Evolutionary conservation across 2,888 invertebrate species (phyloP).

Genomic region (Drosophila falleni): DNA sequence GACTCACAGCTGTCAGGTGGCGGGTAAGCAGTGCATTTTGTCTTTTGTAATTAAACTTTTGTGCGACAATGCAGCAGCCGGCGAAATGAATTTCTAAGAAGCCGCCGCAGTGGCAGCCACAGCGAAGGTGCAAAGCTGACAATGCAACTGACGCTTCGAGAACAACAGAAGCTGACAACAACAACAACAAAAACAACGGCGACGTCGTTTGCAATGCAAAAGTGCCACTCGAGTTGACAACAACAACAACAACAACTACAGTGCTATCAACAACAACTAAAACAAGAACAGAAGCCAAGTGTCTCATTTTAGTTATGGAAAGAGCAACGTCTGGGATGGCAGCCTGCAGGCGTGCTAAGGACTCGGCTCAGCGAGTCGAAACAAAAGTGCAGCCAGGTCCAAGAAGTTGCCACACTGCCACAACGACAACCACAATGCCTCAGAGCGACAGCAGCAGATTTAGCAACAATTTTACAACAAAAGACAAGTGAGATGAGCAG

Average conservation of each 20-base stretch:
- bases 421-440: conserved; percentile 33
- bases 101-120: conserved; percentile 17
- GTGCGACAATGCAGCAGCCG: conserved; percentile 57
- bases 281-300: conserved; percentile 52
- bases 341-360: conserved; percentile 46
- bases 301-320: conserved; percentile 72
- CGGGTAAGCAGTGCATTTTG: conserved; percentile 59
- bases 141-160: conserved; percentile 53
- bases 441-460: conserved; percentile 54
- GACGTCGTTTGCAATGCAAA: conserved; percentile 42
- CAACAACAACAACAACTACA: conserved; percentile 32
- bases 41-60: conserved; percentile 79
- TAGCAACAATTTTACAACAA: conserved; percentile 56
- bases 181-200: conserved; percentile 1
- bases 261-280: conserved; percentile 1
- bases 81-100: conserved; percentile 60
- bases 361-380: conserved; percentile 78
- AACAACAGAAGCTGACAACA: conserved; percentile 31
- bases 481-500: conserved; percentile 53
- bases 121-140: conserved; percentile 61
- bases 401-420: conserved; percentile 38
- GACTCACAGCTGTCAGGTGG: neutral
- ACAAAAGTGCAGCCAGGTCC: conserved; percentile 71
- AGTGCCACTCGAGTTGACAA: conserved; percentile 68
- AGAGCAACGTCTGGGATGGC: conserved; percentile 42